phyloP scores from a whole-genome alignment of 2,797 vertebrate species.

The Sebastolobus alascanus region DNA sequence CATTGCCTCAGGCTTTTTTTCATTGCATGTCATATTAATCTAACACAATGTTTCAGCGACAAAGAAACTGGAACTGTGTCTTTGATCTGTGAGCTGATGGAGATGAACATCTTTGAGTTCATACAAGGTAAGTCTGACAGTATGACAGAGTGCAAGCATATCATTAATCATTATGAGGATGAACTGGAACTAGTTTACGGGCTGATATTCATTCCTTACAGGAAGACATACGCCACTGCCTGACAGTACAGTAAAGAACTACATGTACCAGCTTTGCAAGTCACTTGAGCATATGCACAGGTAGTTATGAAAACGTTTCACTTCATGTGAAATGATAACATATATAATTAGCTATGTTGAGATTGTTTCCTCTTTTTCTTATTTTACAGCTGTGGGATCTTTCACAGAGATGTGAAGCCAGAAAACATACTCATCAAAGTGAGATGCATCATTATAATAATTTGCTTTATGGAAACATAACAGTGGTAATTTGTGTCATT shows the following conservation, averaged over 20 bases:
- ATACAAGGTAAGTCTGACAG: constrained; percentile 85
- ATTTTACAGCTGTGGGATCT: constrained; percentile 88
- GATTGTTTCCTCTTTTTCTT: not conserved
- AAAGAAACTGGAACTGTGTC: constrained; percentile 89
- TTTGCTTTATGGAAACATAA: not conserved
- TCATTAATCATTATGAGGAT: not conserved
- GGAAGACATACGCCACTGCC: constrained; percentile 88
- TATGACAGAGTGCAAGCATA: not conserved
- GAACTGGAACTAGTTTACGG: not conserved
- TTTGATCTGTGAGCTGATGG: constrained; percentile 93
- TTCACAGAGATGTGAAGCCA: constrained; percentile 93
- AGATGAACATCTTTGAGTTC: constrained; percentile 94
- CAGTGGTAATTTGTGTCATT: not conserved
- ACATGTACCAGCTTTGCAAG: constrained; percentile 91
- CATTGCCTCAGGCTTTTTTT: not conserved
- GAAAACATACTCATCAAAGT: constrained; percentile 94
- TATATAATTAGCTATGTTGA: not conserved
- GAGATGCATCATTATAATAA: constrained; percentile 48
- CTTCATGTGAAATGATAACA: not conserved
- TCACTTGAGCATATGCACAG: constrained; percentile 91
- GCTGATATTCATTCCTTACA: constrained; percentile 55
- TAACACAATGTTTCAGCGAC: constrained; percentile 82
- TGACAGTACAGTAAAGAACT: constrained; percentile 85
- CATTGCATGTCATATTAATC: not conserved
- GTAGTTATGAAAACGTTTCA: constrained; percentile 68